Base-by-base conservation (phyloP, 2,888 invertebrate genomes). In the Drosophila longiperda region DNA sequence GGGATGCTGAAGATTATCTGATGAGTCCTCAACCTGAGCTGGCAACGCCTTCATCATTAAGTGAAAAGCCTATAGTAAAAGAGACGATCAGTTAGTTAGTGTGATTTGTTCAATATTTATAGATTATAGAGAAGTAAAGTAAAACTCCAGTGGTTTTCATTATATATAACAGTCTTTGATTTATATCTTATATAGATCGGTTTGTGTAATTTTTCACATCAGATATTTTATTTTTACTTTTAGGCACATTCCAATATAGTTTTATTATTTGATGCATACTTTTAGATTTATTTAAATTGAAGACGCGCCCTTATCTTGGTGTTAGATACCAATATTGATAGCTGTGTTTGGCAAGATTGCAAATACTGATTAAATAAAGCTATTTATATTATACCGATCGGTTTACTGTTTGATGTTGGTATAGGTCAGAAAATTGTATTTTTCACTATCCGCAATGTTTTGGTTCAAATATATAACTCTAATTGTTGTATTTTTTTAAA, bases 1-100 rank as follows among this genome's bases (percentile, higher is more conserved):
- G 97, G 97, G 95, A 96, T 86, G 94, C 95, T 94, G 95, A 80
- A 23, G 82, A 94, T 52, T 93, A 29, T 57, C 65, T 94, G 92
- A 88, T 80, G 74, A 81, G 48, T 0, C 68, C 49, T 4, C 32
- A 71, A 4, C 17, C 55, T 5, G 73, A 65, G 23, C 29, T 66
- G 62, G 73, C 54, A 23, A 23, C n/a, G 11, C 33, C 45, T 23
- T 7, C 40, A 6, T 12, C 32, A 17, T 59, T 32, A 34, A 38
- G 7, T 1, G 23, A 50, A 34, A 55, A 48, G 15, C 5, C 45
- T 2, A 40, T 62, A 20, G 20, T 17, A 8, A 57, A 11, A 1
- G 9, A 50, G 3, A 26, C 29, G 11, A 29, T 17, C 15, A n/a
- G 38, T 29, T 29, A 29, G 29, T 29, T 29, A 29, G 29, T 5